Evolutionary conservation across 2,797 vertebrate genomes (phyloP).

Genomic region (Macropus fuliginosus): DNA sequence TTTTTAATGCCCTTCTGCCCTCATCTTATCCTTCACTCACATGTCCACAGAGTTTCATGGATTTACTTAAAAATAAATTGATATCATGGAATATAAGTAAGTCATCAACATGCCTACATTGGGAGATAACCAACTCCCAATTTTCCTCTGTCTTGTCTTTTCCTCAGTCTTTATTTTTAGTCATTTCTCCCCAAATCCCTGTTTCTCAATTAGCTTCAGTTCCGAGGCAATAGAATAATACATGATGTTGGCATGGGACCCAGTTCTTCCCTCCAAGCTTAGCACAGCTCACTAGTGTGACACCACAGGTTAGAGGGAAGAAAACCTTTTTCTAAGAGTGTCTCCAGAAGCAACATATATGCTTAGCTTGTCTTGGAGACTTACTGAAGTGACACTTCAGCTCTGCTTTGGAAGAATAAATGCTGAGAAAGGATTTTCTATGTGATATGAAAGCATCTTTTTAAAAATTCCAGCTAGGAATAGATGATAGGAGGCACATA

Average conservation of each 20-base stretch:
- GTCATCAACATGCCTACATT: not conserved
- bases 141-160: not conserved
- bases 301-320: not conserved
- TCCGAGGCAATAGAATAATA: not conserved
- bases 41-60: not conserved
- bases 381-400: not conserved
- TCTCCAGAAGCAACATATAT: not conserved
- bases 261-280: not conserved
- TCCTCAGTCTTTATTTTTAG: not conserved
- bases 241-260: not conserved
- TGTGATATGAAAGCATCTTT: not conserved
- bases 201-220: not conserved
- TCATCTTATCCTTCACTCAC: constrained; percentile 11
- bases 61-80: constrained; percentile 37
- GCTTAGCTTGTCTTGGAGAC: not conserved
- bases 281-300: not conserved
- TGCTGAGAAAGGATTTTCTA: not conserved
- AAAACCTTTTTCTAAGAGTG: not conserved
- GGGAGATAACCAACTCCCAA: not conserved
- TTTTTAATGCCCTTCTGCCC: not conserved
- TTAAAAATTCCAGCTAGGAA: not conserved
- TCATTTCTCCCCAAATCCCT: constrained; percentile 2
- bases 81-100: constrained; percentile 17
- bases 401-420: constrained; percentile 27
- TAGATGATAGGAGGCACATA: not conserved